A percentile compares a stretch with the other conserved stretches of the same genome.
Conservation (phyloP, 2,888 invertebrate genomes). For the Proisotoma minuta region DNA sequence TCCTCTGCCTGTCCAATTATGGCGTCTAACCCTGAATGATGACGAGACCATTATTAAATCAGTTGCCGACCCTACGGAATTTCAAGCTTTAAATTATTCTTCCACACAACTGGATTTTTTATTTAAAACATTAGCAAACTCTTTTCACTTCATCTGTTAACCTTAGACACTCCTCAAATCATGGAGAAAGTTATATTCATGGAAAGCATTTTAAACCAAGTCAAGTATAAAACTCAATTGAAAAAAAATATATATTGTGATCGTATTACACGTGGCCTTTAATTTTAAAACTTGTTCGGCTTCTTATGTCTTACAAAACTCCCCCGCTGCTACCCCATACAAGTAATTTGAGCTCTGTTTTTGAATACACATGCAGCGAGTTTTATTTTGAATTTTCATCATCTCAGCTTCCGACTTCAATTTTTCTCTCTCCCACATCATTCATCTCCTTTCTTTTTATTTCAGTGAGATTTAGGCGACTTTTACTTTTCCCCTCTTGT, state of each 20-base stretch:
- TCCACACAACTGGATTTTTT: neutral
- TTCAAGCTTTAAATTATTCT: neutral
- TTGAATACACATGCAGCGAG: neutral
- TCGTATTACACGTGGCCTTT: too few species aligned
- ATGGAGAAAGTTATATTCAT: too few species aligned
- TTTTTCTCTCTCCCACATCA: neutral
- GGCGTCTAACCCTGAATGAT: constrained; percentile 22
- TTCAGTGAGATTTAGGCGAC: constrained; percentile 1
- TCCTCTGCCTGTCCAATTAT: constrained; percentile 20
- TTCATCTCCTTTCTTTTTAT: neutral
- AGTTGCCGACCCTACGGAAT: constrained; percentile 7
- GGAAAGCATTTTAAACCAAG: too few species aligned
- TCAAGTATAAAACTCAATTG: too few species aligned
- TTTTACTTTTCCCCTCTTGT: neutral
- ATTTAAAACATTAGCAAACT: neutral
- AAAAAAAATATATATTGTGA: too few species aligned
- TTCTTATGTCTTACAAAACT: too few species aligned
- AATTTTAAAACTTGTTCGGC: too few species aligned
- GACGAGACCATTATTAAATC: constrained; percentile 26
- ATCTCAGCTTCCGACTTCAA: neutral
- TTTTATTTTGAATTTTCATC: neutral
- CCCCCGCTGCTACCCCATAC: too few species aligned
- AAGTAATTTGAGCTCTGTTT: neutral
- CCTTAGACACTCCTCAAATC: too few species aligned
- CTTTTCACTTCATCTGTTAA: constrained; percentile 2